These are phyloP conservation scores for roundworm (Caenorhabditis elegans) DNA, from an alignment of 1,140 invertebrate species.

Conservation along the genomic window WBcel235 BX284604.4:7207001-7207500, in stretches of 20 bases:
- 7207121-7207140: too few relatives aligned
- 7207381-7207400: conserved; percentile 37
- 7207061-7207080: too few relatives aligned
- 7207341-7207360: background rate
- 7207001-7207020: too few relatives aligned
- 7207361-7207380: conserved; percentile 35
- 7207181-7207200: background rate
- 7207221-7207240: background rate
- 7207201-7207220: background rate
- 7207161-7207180: background rate
- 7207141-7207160: too few relatives aligned
- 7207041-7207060: too few relatives aligned
- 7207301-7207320: too few relatives aligned
- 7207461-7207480: conserved; percentile 25
- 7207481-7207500: background rate
- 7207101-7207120: too few relatives aligned
- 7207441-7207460: conserved; percentile 30
- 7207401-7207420: conserved; percentile 30
- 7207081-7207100: too few relatives aligned
- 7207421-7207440: conserved; percentile 30
- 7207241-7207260: background rate
- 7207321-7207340: background rate
- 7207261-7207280: background rate
- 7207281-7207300: background rate
- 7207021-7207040: too few relatives aligned